Evolutionary conservation across 2,888 invertebrate species (phyloP).

Genomic region (Dryadula phaetusa): DNA sequence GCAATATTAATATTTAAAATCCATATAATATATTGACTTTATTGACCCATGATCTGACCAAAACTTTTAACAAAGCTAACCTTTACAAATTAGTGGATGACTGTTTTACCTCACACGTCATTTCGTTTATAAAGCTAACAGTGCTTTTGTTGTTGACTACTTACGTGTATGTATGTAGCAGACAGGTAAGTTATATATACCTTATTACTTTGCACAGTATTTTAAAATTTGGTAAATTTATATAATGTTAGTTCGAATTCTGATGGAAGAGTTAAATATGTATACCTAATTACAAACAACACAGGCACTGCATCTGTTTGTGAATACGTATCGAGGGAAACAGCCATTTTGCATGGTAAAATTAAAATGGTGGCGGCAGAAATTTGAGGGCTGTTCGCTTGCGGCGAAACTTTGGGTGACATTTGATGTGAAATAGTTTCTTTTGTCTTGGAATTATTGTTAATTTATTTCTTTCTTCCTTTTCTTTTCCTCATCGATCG

Average conservation of each 20-base stretch:
- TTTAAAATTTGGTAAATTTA: background rate
- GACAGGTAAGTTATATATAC: constrained; percentile 21
- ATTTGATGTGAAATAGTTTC: constrained; percentile 67
- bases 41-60: constrained; percentile 33
- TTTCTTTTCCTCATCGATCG: constrained; percentile 65
- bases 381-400: constrained; percentile 84
- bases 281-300: constrained; percentile 36
- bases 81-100: constrained; percentile 9
- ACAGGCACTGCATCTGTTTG: constrained; percentile 40
- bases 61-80: constrained; percentile 15
- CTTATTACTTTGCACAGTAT: constrained; percentile 4
- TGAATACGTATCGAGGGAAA: constrained; percentile 55
- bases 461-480: constrained; percentile 71
- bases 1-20: background rate
- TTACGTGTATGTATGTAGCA: background rate
- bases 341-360: constrained; percentile 62
- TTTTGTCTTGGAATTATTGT: constrained; percentile 63
- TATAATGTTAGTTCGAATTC: background rate
- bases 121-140: background rate
- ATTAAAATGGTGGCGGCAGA: constrained; percentile 81
- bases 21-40: background rate
- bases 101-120: constrained; percentile 27
- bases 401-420: constrained; percentile 78
- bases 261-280: background rate
- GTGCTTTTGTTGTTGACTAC: constrained; percentile 6